Evolutionary conservation across 1,140 invertebrate species (phyloP).

Genomic region (Carposina sasakii): DNA sequence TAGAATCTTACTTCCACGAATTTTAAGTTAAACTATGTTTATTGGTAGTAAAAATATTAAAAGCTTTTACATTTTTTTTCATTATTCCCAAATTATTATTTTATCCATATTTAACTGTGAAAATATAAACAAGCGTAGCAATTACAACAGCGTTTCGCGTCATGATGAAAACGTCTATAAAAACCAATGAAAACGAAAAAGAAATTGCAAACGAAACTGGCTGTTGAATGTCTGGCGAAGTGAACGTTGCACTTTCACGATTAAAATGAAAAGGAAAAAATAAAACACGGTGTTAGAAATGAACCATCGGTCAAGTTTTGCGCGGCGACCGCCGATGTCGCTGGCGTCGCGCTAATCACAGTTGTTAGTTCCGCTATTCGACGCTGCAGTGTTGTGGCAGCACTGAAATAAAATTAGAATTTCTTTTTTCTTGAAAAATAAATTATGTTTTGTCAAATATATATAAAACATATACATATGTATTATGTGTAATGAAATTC

Average conservation of each 20-base stretch:
- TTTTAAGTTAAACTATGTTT: too few relatives aligned
- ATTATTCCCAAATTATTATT: too few relatives aligned
- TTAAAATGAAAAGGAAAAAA: conserved; percentile 64
- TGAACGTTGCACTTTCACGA: conserved; percentile 70
- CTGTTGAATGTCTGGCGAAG: conserved; percentile 65
- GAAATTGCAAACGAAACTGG: conserved; percentile 61
- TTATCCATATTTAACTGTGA: too few relatives aligned
- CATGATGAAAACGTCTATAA: conserved; percentile 66
- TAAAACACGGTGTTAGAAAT: conserved; percentile 55
- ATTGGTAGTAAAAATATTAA: too few relatives aligned
- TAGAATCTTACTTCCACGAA: background rate
- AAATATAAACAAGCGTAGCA: conserved; percentile 15
- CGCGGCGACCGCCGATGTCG: conserved; percentile 28
- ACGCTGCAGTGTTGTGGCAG: conserved; percentile 43
- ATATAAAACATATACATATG: too few relatives aligned
- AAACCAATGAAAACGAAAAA: conserved; percentile 68
- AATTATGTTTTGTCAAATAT: too few relatives aligned
- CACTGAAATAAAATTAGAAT: too few relatives aligned
- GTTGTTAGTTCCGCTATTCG: conserved; percentile 58
- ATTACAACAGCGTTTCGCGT: conserved; percentile 36
- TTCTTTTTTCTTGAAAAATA: too few relatives aligned
- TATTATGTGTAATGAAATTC: too few relatives aligned
- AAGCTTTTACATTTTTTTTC: too few relatives aligned
- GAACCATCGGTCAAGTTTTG: conserved; percentile 59
- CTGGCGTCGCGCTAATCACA: conserved; percentile 31